phyloP scores from a whole-genome alignment of 2,113 vertebrate species.

The Ciconia stormi region DNA sequence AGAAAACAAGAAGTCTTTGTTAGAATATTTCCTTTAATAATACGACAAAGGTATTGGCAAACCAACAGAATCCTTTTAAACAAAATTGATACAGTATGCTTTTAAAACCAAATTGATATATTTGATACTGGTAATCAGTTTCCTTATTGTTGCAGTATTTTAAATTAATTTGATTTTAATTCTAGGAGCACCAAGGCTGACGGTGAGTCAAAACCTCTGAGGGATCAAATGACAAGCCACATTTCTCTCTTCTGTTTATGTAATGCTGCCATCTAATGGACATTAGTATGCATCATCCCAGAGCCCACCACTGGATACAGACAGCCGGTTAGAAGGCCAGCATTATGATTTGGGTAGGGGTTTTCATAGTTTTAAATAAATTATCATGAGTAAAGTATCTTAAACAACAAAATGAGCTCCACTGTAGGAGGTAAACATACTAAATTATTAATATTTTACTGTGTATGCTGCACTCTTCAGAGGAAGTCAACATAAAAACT shows the following conservation, averaged over 20 bases:
- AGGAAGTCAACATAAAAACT: neutral
- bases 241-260: neutral
- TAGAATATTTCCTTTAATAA: neutral
- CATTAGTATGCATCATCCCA: neutral
- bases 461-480: neutral
- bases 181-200: neutral
- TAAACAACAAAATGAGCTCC: neutral
- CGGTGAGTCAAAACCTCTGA: neutral
- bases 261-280: conserved; percentile 46
- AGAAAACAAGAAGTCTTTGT: neutral
- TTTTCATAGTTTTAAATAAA: neutral
- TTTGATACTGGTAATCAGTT: neutral
- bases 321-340: neutral
- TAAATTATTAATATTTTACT: neutral
- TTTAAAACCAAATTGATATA: neutral
- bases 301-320: neutral
- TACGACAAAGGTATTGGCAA: neutral
- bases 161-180: neutral
- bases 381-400: neutral
- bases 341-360: neutral
- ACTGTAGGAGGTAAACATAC: neutral
- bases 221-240: neutral
- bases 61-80: neutral
- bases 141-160: neutral
- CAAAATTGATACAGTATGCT: neutral